phyloP scores from a whole-genome alignment of 2,797 vertebrate genomes.

The Sebastes glaucus region DNA sequence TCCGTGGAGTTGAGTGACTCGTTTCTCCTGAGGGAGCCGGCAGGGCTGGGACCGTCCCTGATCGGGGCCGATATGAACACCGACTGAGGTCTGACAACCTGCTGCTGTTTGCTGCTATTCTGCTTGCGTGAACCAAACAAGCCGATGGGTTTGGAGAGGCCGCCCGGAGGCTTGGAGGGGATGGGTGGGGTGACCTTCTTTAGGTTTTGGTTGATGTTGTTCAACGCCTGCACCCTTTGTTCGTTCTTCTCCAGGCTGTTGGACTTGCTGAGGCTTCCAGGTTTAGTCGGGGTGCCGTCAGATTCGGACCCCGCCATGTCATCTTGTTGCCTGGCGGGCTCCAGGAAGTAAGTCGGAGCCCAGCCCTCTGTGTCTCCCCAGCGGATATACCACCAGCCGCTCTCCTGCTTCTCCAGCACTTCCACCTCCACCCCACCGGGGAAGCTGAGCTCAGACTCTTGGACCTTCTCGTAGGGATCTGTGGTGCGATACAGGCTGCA shows the following conservation, averaged over 20 bases:
- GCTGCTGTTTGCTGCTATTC: slow-evolving; percentile 91
- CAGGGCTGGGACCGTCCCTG: slow-evolving; percentile 73
- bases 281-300: slow-evolving; percentile 81
- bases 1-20: slow-evolving; percentile 94
- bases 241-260: slow-evolving; percentile 98
- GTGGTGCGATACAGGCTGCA: slow-evolving; percentile 87
- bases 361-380: slow-evolving; percentile 93
- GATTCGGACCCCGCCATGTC: slow-evolving; percentile 82
- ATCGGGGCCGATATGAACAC: slow-evolving; percentile 91
- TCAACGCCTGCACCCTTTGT: slow-evolving; percentile 93
- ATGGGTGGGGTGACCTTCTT: slow-evolving; percentile 94
- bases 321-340: slow-evolving; percentile 85
- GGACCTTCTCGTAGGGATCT: slow-evolving; percentile 93
- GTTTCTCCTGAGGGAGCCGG: slow-evolving; percentile 92
- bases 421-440: slow-evolving; percentile 93
- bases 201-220: slow-evolving; percentile 92
- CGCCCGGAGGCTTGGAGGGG: slow-evolving; percentile 94
- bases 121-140: slow-evolving; percentile 87
- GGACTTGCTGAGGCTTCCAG: slow-evolving; percentile 92
- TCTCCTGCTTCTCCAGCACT: slow-evolving; percentile 94
- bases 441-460: slow-evolving; percentile 96
- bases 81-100: slow-evolving; percentile 94
- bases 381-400: slow-evolving; percentile 97
- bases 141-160: slow-evolving; percentile 87
- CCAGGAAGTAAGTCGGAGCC: slow-evolving; percentile 95